Evolutionary conservation across 2,888 invertebrate species (phyloP).

Genomic region (Eulithis testata): DNA sequence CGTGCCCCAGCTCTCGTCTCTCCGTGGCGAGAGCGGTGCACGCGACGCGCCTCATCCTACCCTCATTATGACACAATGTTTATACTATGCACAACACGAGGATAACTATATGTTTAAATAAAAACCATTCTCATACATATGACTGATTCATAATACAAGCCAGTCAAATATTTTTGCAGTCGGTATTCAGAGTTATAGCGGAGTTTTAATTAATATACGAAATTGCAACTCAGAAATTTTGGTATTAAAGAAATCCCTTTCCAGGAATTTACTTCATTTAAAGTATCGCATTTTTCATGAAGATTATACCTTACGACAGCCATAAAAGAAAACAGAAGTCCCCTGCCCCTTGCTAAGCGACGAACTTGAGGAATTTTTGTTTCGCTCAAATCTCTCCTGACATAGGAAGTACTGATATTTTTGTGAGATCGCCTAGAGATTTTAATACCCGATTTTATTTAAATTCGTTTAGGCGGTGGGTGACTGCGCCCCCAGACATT

Average conservation of each 20-base stretch:
- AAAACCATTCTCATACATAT: conserved; percentile 42
- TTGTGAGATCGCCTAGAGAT: conserved; percentile 80
- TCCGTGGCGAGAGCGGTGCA: conserved; percentile 34
- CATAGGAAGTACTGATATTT: conserved; percentile 76
- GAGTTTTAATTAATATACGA: conserved; percentile 55
- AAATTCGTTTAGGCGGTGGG: conserved; percentile 81
- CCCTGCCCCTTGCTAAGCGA: conserved; percentile 82
- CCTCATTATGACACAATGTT: conserved; percentile 71
- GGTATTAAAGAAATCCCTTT: conserved; percentile 73
- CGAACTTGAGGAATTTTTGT: conserved; percentile 83
- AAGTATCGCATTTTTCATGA: conserved; percentile 84
- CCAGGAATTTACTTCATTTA: conserved; percentile 82
- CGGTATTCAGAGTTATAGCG: not conserved
- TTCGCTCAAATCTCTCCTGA: conserved; percentile 83
- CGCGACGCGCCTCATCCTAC: conserved; percentile 47
- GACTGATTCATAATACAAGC: conserved; percentile 32
- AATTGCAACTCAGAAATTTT: conserved; percentile 74
- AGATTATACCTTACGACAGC: conserved; percentile 85
- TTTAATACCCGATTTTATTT: conserved; percentile 83
- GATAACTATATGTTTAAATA: conserved; percentile 66
- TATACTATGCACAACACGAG: conserved; percentile 65
- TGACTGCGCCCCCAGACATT: conserved; percentile 77
- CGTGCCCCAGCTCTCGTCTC: conserved; percentile 58
- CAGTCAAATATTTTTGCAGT: conserved; percentile 6
- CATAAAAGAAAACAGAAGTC: conserved; percentile 83